Evolutionary conservation across 2,888 invertebrate species (phyloP).

Genomic region (Coremacera marginata): DNA sequence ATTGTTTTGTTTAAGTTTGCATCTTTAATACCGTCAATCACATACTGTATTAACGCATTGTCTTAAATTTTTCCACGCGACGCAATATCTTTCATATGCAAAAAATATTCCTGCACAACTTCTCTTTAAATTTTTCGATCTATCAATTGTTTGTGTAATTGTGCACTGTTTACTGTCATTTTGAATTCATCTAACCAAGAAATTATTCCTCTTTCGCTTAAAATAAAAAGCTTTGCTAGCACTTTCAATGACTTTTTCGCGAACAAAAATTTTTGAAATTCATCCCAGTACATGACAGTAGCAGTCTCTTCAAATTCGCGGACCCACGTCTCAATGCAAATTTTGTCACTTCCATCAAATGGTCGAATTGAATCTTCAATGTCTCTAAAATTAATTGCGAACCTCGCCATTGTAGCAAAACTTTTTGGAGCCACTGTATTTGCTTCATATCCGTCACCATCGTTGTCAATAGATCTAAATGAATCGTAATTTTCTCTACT

Average conservation of each 20-base stretch:
- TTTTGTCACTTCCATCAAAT: constrained; percentile 34
- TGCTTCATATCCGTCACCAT: too few species aligned
- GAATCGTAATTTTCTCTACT: neutral
- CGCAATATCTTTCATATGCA: constrained; percentile 62
- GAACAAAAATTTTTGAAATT: constrained; percentile 43
- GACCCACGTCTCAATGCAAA: constrained; percentile 31
- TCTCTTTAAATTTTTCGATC: constrained; percentile 55
- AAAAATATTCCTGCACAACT: constrained; percentile 61
- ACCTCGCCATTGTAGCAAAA: neutral
- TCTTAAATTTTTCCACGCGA: constrained; percentile 58
- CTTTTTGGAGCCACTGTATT: neutral
- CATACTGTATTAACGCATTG: constrained; percentile 60
- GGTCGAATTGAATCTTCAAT: constrained; percentile 39
- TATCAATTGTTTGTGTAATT: constrained; percentile 42
- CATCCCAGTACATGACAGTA: constrained; percentile 37
- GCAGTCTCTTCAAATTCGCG: constrained; percentile 41
- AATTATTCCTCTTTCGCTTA: constrained; percentile 32
- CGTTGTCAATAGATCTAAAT: neutral
- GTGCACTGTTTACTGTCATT: constrained; percentile 25
- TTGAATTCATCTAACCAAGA: constrained; percentile 42
- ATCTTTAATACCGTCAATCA: constrained; percentile 63
- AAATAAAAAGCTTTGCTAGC: constrained; percentile 40
- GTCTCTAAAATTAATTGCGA: constrained; percentile 39
- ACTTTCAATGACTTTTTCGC: constrained; percentile 43
- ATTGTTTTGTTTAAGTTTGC: constrained; percentile 41